These are phyloP conservation scores for Daubentonia madagascariensis DNA, from an alignment of 2,113 vertebrate genomes.

Conservation along the genomic window DNA sequence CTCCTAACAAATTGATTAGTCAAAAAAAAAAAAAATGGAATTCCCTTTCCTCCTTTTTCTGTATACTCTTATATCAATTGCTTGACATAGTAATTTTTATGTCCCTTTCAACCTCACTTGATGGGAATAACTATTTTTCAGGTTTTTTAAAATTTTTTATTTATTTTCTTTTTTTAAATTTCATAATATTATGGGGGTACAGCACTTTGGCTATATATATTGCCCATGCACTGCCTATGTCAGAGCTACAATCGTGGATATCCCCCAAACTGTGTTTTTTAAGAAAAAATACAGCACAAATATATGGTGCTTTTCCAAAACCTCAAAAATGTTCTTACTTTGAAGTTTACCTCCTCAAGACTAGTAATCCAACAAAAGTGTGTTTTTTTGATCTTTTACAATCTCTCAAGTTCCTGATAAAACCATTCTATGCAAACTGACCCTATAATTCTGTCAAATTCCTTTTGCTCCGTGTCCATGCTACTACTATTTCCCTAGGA, in stretches of 20 bases:
- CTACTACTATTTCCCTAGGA: background rate
- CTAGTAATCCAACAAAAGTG: background rate
- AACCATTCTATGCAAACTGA: background rate
- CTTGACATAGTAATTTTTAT: background rate
- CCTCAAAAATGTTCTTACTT: background rate
- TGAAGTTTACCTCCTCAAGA: background rate
- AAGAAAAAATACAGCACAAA: background rate
- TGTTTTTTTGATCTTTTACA: background rate
- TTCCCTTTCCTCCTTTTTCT: background rate
- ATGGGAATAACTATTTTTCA: background rate
- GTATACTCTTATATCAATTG: background rate
- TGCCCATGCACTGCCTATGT: too few relatives aligned
- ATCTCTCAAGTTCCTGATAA: background rate
- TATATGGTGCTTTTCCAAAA: background rate
- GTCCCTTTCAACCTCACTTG: background rate
- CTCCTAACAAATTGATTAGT: background rate
- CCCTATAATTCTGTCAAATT: background rate
- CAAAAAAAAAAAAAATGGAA: background rate
- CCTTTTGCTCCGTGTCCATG: background rate
- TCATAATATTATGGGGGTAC: too few relatives aligned
- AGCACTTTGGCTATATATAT: too few relatives aligned
- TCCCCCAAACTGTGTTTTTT: too few relatives aligned
- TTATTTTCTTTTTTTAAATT: too few relatives aligned
- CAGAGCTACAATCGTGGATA: too few relatives aligned
- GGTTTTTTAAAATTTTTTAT: too few relatives aligned